Percentiles rank a stretch among this genome's conserved stretches.
phyloP scores from a whole-genome alignment of 2,797 vertebrate species.

The Oceanodroma leucorhoa region DNA sequence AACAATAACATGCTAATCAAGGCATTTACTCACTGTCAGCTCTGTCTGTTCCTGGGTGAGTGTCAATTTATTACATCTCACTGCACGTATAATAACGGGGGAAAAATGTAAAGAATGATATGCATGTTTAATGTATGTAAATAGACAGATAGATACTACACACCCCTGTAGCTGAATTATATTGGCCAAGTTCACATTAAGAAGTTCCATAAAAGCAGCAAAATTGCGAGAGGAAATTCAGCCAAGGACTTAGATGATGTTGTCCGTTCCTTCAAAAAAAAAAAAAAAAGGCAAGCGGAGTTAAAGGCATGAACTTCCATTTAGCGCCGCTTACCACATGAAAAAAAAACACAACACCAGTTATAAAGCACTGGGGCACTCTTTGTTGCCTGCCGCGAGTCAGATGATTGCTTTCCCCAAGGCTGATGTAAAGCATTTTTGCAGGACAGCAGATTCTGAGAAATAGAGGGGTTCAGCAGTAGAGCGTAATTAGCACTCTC shows the following conservation, averaged over 20 bases:
- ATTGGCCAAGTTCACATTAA: background rate
- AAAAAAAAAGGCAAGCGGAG: background rate
- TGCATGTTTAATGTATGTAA: background rate
- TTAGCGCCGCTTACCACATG: background rate
- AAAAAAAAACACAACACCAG: background rate
- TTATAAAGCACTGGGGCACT: background rate
- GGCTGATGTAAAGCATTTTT: constrained; percentile 46
- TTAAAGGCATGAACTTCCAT: background rate
- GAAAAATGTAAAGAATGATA: background rate
- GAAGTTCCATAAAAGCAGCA: background rate
- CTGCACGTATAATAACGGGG: background rate
- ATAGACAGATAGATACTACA: background rate
- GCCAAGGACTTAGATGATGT: background rate
- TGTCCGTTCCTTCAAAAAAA: background rate
- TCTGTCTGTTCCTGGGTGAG: background rate
- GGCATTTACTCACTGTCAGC: constrained; percentile 31
- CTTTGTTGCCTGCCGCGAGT: background rate
- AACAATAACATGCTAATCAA: background rate
- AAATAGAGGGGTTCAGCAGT: constrained; percentile 59
- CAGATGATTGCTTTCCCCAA: background rate
- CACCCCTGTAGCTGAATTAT: background rate
- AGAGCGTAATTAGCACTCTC: constrained; percentile 74
- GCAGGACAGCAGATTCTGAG: constrained; percentile 64
- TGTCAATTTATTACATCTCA: constrained; percentile 19
- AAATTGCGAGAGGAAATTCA: background rate